Percentiles rank a stretch among this genome's conserved stretches.
Evolutionary conservation across 53 echinoderm and acorn worm genomes (phyloP).

Genomic region (Echinarachnius parma): DNA sequence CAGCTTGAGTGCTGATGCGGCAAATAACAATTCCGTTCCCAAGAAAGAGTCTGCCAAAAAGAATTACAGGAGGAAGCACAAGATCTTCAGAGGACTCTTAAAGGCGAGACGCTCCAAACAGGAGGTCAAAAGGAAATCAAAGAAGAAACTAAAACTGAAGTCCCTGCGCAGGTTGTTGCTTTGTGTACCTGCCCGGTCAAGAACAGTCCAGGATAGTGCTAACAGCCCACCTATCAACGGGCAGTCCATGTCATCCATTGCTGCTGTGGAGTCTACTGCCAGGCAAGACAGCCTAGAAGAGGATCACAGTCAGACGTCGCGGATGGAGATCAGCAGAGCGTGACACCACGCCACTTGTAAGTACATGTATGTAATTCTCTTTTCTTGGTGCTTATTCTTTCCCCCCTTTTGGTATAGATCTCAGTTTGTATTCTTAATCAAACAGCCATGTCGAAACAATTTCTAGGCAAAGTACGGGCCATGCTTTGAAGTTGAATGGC

Average conservation of each 20-base stretch:
- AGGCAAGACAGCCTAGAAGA: background rate
- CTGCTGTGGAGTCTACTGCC: conserved; percentile 1
- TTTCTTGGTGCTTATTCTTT: too few relatives aligned
- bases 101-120: background rate
- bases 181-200: conserved; percentile 11
- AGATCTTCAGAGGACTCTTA: conserved; percentile 22
- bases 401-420: too few relatives aligned
- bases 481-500: too few relatives aligned
- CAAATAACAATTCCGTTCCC: conserved; percentile 3
- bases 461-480: too few relatives aligned
- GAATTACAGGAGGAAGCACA: conserved; percentile 29
- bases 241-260: background rate
- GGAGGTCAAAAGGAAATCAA: conserved; percentile 1
- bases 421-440: too few relatives aligned
- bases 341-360: too few relatives aligned
- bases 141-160: conserved; percentile 4
- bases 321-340: conserved; percentile 24
- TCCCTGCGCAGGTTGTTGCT: conserved; percentile 6
- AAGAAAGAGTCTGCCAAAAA: background rate
- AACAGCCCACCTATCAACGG: background rate
- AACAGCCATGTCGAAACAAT: too few relatives aligned
- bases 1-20: too few relatives aligned
- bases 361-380: too few relatives aligned
- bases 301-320: background rate
- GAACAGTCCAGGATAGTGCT: background rate